Base-by-base conservation (phyloP, 2,797 vertebrate species). In the Anguilla obscura region DNA sequence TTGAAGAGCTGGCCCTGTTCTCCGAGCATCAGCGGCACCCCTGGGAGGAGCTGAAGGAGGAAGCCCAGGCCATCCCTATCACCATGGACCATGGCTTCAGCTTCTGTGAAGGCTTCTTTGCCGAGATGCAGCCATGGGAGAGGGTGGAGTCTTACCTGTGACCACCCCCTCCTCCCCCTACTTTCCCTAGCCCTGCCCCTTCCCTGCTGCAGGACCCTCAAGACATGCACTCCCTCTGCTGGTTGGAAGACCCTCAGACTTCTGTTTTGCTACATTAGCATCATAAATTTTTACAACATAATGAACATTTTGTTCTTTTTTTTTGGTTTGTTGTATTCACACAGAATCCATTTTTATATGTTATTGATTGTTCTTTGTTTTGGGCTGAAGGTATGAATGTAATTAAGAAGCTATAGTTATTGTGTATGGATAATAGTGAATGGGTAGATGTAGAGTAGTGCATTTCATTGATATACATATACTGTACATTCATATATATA, bases 31-130 rank as follows among this genome's bases (percentile, higher is more conserved):
- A 92, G 90, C 93, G 94, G 88, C 96, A 95, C 91, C 94, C 96
- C 0, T 97, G 97, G 97, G 96, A 96, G 90, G 96, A 96, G 90
- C 93, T 97, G 89, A 97, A 96, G 89, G 96, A 97, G 87, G 96
- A 97, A 90, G 92, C 69, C 2, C 96, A 95, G 89, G 90, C 91
- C 0, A 94, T 94, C 48, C 93, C 96, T 7, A 94, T 96, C 89
- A 94, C 93, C 85, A 90, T 97, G 92, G 96, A 97, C 89, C 96
- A 96, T 89, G 93, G 95, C 89, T 96, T 96, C 6, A 91, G 95
- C 48, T 92, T 97, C 87, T 95, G 93, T 6, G 97, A 97, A 86
- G 94, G 96, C 87, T 96, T 97, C 92, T 96, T 97, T 89, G 93
- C 94, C 0, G 97, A 97, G 90, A 95, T 97, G 91, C 97, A 96